Evolutionary conservation across 2,888 invertebrate species (phyloP).

Genomic region (Cantharis lateralis): DNA sequence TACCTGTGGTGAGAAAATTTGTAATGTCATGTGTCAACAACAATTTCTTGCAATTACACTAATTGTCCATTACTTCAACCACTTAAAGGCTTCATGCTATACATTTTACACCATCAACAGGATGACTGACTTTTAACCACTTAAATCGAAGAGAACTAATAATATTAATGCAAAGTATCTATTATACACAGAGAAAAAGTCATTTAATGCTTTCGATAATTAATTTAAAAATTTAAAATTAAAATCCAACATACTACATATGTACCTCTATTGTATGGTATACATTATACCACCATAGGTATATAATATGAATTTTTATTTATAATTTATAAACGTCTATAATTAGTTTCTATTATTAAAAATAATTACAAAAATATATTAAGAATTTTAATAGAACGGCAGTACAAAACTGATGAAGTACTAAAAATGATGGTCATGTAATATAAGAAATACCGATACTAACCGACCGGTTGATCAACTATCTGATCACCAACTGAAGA

Average conservation of each 20-base stretch:
- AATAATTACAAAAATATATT: neutral
- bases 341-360: neutral
- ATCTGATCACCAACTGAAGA: constrained; percentile 15
- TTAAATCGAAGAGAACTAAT: neutral
- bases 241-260: neutral
- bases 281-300: neutral
- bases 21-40: constrained; percentile 5
- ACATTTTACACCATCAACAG: neutral
- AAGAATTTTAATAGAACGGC: constrained; percentile 8
- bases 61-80: constrained; percentile 11
- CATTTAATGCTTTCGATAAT: neutral
- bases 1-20: neutral
- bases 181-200: neutral
- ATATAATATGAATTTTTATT: neutral
- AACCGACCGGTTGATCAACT: constrained; percentile 8
- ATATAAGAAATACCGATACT: constrained; percentile 8
- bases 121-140: neutral
- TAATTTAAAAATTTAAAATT: neutral
- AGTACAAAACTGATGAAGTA: neutral
- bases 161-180: neutral
- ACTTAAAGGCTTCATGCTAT: constrained; percentile 1
- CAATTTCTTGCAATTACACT: constrained; percentile 4
- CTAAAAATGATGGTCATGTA: constrained; percentile 10
- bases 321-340: neutral
- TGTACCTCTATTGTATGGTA: neutral